Conservation (phyloP, 2,888 invertebrate species). For the Malthinus flaveolus region DNA sequence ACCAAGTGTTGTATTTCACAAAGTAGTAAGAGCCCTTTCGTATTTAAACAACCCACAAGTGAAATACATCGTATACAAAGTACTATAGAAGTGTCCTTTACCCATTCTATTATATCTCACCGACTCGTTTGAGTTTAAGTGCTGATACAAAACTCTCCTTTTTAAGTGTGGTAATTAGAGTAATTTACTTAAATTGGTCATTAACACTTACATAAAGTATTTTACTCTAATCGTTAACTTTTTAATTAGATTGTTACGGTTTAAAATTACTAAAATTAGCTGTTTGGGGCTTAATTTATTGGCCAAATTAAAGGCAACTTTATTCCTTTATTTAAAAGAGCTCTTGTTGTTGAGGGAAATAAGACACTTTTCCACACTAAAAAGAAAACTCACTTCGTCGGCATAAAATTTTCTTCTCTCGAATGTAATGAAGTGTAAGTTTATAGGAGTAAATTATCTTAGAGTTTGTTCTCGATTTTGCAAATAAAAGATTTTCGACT, state of each 20-base stretch:
- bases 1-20: conserved; percentile 28
- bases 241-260: conserved; percentile 24
- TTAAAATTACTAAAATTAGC: conserved; percentile 21
- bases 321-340: neutral
- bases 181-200: conserved; percentile 29
- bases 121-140: conserved; percentile 30
- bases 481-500: too few relatives aligned
- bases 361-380: neutral
- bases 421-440: conserved; percentile 13
- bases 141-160: conserved; percentile 29
- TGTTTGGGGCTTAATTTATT: conserved; percentile 27
- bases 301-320: conserved; percentile 15
- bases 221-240: conserved; percentile 21
- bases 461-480: too few relatives aligned
- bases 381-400: conserved; percentile 1
- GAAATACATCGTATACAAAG: conserved; percentile 19
- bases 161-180: conserved; percentile 27
- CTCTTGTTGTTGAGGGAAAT: too few relatives aligned
- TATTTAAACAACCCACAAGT: conserved; percentile 19
- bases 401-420: conserved; percentile 9
- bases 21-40: conserved; percentile 16
- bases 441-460: conserved; percentile 9
- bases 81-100: conserved; percentile 25
- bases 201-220: conserved; percentile 26
- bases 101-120: conserved; percentile 22